Percentiles rank a stretch among this genome's conserved stretches.
Conservation (phyloP, 92 coral and sea anemone genomes). For the Paramuricea clavata region DNA sequence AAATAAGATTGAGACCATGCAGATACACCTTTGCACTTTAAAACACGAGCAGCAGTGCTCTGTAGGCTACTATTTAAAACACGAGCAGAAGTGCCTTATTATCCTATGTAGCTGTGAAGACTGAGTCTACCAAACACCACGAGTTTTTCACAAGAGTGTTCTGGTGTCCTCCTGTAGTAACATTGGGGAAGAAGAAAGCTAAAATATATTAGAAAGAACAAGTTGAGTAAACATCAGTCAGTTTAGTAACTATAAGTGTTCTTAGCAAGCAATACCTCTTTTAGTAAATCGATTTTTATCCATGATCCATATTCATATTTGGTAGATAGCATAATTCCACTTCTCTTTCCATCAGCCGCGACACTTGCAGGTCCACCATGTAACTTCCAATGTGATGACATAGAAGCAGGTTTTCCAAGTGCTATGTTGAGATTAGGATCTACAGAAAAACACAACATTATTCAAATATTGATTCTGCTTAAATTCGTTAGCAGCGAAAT, state of each 20-base stretch:
- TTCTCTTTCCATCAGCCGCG: constrained; percentile 16
- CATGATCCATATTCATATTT: neutral
- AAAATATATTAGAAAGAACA: neutral
- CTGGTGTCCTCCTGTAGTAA: no score
- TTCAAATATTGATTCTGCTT: no score
- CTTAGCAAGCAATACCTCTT: neutral
- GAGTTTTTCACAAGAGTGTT: no score
- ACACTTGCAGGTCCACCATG: no score
- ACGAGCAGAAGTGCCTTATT: no score
- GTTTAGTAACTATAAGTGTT: neutral
- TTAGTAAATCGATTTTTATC: constrained; percentile 13
- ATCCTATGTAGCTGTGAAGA: no score
- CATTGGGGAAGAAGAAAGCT: neutral
- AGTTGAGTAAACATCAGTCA: neutral
- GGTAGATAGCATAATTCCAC: neutral
- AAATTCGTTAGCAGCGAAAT: neutral
- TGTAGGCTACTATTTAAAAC: no score
- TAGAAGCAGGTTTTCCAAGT: neutral
- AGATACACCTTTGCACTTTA: no score
- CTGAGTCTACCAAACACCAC: no score
- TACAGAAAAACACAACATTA: neutral
- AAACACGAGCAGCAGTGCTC: no score
- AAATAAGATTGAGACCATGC: no score
- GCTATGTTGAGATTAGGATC: constrained; percentile 34
- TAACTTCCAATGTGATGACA: neutral